Evolutionary conservation across 2,888 invertebrate species (phyloP).

Genomic region (Protula sp.): DNA sequence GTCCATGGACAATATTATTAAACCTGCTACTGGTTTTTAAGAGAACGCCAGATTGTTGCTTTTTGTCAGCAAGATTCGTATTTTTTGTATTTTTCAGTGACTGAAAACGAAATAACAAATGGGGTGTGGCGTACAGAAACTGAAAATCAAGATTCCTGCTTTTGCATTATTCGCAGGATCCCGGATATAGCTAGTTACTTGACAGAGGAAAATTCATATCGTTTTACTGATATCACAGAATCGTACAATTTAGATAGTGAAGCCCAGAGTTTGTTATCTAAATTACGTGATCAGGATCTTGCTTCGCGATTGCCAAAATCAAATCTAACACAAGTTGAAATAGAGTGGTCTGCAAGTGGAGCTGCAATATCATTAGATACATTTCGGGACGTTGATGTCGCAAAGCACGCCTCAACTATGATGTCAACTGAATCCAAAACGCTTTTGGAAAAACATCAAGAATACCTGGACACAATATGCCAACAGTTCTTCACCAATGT

Average conservation of each 20-base stretch:
- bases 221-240: background rate
- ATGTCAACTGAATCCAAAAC: background rate
- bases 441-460: constrained; percentile 1
- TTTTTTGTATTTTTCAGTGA: constrained; percentile 16
- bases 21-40: background rate
- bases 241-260: background rate
- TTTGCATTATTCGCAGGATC: constrained; percentile 21
- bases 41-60: too few relatives aligned
- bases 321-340: constrained; percentile 1
- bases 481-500: background rate
- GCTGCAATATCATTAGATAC: background rate
- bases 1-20: too few relatives aligned
- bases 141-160: constrained; percentile 10
- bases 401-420: background rate
- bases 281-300: background rate
- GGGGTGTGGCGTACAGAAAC: constrained; percentile 13
- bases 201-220: background rate
- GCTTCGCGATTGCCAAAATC: background rate
- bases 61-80: background rate
- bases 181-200: constrained; percentile 8
- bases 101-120: constrained; percentile 23
- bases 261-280: background rate
- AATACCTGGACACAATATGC: constrained; percentile 6
- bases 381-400: background rate
- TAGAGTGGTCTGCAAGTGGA: constrained; percentile 5